A percentile compares a stretch with the other conserved stretches of the same genome.
phyloP scores from a whole-genome alignment of 1,140 invertebrate genomes.

The Drosophila arawakana region DNA sequence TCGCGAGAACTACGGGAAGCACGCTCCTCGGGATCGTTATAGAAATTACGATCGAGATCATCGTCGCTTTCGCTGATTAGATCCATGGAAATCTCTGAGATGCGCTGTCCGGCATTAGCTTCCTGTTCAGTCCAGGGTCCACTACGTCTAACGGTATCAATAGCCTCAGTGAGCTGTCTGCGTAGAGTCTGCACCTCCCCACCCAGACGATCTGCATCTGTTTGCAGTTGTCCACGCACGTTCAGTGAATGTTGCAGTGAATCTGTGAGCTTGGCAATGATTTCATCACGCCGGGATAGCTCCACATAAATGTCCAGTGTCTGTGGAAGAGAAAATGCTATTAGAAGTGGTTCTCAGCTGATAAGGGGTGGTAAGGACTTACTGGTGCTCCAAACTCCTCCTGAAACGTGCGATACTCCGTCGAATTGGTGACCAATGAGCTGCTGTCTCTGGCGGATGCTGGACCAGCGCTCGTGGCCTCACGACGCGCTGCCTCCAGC shows the following conservation, averaged over 20 bases:
- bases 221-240: conserved; percentile 86
- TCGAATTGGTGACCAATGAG: conserved; percentile 82
- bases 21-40: conserved; percentile 75
- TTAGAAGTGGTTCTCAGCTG: neutral
- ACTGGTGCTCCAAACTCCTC: conserved; percentile 85
- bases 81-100: conserved; percentile 83
- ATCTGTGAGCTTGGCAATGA: conserved; percentile 87
- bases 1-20: conserved; percentile 70
- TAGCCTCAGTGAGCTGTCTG: conserved; percentile 86
- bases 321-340: conserved; percentile 77
- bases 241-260: conserved; percentile 86
- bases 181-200: conserved; percentile 87
- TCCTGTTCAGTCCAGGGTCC: conserved; percentile 76
- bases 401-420: conserved; percentile 85
- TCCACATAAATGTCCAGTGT: conserved; percentile 87
- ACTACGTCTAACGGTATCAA: conserved; percentile 79
- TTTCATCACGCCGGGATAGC: conserved; percentile 86
- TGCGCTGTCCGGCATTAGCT: conserved; percentile 69
- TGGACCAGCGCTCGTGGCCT: conserved; percentile 58
- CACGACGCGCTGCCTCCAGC: conserved; percentile 81
- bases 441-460: conserved; percentile 82
- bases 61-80: conserved; percentile 82
- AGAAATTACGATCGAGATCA: conserved; percentile 70
- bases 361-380: conserved; percentile 6
- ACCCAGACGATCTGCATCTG: conserved; percentile 87